Base-by-base conservation (phyloP, 2,888 invertebrate genomes). In the Phaedon cochleariae region DNA sequence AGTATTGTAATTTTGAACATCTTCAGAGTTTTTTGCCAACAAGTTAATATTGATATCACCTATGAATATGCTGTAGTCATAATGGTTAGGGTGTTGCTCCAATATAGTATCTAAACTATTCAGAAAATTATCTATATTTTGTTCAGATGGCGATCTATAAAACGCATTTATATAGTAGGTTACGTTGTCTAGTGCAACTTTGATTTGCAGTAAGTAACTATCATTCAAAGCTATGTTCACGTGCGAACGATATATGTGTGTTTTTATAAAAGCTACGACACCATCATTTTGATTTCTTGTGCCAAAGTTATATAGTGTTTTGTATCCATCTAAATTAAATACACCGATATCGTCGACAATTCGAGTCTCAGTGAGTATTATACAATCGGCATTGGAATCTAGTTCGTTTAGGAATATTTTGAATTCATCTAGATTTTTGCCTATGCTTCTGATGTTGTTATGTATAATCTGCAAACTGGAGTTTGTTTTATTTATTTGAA, bases 381-480 rank as follows among this genome's bases (percentile, higher is more conserved):
- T 34, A 12, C 34, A 34, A 2, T 34, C 34, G 2, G 12, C 12
- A 10, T 7, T 10, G 12, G 34, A 34, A 34, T 34, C 12, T 34
- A 10, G 34, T 10, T 34, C 34, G 6, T 9, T 10, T 10, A 34
- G 9, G 12, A 34, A 34, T 10, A 34, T 34, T 9, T 10, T 34
- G 34, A 34, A 34, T 34, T 34, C 34, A 34, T 34, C 34, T 2
- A 34, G 12, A 9, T 34, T 34, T 9, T 34, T 34, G 2, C 10
- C 9, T 34, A 34, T 34, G 52, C 52, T 29, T 29, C 52, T n/a
- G 29, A 52, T 52, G 18, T 52, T 52, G 18, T 52, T 52, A 52
- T 52, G 29, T 48, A 48, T 48, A 10, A 34, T 34, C 12, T 34
- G 6, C 9, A 34, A 34, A 2, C 12, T 34, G 12, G 10, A 34